Conservation (phyloP, 2,797 vertebrate genomes). For the Amblyraja radiata region DNA sequence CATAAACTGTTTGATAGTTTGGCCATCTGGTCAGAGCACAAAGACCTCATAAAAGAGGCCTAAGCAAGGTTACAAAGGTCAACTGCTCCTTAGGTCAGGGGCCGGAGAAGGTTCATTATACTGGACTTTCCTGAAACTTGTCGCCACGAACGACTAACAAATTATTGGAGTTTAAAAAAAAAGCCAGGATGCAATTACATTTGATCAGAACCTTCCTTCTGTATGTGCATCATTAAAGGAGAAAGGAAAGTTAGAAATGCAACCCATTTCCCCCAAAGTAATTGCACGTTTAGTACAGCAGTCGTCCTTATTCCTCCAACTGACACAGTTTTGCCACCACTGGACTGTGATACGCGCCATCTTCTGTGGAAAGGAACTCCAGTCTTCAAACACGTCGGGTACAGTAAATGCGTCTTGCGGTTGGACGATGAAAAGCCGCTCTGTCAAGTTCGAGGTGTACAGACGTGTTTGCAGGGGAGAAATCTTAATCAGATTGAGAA, state of each 20-base stretch:
- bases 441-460: background rate
- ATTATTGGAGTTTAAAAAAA: slow-evolving; percentile 75
- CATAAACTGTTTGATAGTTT: slow-evolving; percentile 99
- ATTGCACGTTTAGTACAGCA: background rate
- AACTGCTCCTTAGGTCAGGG: slow-evolving; percentile 86
- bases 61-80: slow-evolving; percentile 87
- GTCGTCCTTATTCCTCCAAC: background rate
- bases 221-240: background rate
- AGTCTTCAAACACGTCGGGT: background rate
- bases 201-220: background rate
- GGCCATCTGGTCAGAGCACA: slow-evolving; percentile 92
- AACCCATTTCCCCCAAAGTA: background rate
- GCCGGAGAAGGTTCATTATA: slow-evolving; percentile 74
- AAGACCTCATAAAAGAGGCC: slow-evolving; percentile 91
- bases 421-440: background rate
- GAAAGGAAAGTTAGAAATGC: background rate
- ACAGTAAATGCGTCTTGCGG: background rate
- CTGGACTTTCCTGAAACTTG: slow-evolving; percentile 86
- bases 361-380: background rate
- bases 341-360: background rate
- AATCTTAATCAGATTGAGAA: background rate
- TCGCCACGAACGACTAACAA: slow-evolving; percentile 83
- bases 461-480: background rate
- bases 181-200: slow-evolving; percentile 6
- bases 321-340: background rate